Conservation (phyloP, 2,113 vertebrate species). For the Nesoenas mayeri region DNA sequence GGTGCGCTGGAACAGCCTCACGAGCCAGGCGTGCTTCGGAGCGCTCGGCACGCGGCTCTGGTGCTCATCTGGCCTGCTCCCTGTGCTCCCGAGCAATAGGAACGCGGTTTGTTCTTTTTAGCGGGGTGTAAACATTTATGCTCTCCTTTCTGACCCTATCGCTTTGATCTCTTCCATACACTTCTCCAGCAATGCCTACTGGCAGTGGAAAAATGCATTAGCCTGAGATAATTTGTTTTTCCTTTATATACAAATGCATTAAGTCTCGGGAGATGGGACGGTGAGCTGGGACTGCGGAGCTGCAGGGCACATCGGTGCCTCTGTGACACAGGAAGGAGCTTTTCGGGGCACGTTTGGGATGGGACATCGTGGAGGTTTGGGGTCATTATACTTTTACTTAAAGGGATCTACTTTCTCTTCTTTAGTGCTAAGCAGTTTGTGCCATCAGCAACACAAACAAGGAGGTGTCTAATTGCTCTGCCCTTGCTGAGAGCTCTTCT, state of each 20-base stretch:
- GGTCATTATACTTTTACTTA: neutral
- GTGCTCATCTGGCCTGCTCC: neutral
- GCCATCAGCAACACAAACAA: neutral
- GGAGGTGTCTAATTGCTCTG: neutral
- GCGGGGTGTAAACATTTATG: constrained; percentile 13
- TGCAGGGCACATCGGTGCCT: neutral
- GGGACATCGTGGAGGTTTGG: neutral
- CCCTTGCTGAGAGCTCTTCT: neutral
- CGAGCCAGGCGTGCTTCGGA: neutral
- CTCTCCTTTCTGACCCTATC: constrained; percentile 44
- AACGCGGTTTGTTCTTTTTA: neutral
- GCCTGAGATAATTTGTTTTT: constrained; percentile 61
- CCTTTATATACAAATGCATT: constrained; percentile 14
- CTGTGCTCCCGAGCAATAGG: neutral
- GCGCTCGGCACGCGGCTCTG: neutral
- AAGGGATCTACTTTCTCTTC: neutral
- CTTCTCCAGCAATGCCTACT: constrained; percentile 51
- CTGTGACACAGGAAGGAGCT: neutral
- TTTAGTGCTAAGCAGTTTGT: neutral
- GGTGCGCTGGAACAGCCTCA: neutral
- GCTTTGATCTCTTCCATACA: constrained; percentile 49
- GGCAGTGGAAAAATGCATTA: constrained; percentile 65
- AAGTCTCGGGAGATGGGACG: constrained; percentile 17
- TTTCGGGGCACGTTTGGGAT: accelerated
- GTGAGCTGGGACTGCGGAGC: neutral